Evolutionary conservation across 2,888 invertebrate species (phyloP), one percentile per base, ranked within the genome.

Genomic region (Cyclophora albipunctata): DNA sequence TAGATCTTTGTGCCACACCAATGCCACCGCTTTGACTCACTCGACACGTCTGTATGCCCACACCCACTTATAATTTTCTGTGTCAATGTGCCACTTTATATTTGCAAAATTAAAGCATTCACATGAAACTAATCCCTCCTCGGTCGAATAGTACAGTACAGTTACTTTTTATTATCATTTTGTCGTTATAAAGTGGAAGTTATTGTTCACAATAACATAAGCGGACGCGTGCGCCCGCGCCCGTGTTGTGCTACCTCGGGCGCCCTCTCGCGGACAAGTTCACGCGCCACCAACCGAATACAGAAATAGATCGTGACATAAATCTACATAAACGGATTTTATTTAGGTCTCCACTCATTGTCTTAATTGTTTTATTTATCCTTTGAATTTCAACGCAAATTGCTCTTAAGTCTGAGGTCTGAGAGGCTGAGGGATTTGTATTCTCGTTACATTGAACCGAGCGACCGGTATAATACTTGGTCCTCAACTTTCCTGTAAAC

Each of bases 281-380:
- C 79, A 82, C 70, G 76, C 73, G 71, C 69, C 67, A 72, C 66
- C 74, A 68, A 67, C 65, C 72, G 68, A 64, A 59, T 73, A 75
- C 78, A 58, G 69, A 84, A 84, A 84, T 84, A 84, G 81, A 80
- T 60, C 76, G 76, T 84, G 85, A 84, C 84, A 84, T 84, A 81
- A 83, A 85, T 84, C 79, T 80, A 77, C 83, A 81, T 84, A 82
- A 82, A 82, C 78, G 77, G 75, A 68, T 74, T 37, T 79, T 81
- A 80, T 79, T 81, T 82, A 68, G 62, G 77, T 73, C 64, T 62
- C 57, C 62, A 63, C 57, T 65, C 69, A 75, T 77, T 77, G 79
- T 79, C 70, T 73, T 69, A 55, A 48, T 60, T 49, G 60, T 49
- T 59, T 54, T 46, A 54, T 54, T 63, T 51, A 58, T 54, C 45